phyloP scores from a whole-genome alignment of 2,797 vertebrate genomes.

The Benthosema pterotum region DNA sequence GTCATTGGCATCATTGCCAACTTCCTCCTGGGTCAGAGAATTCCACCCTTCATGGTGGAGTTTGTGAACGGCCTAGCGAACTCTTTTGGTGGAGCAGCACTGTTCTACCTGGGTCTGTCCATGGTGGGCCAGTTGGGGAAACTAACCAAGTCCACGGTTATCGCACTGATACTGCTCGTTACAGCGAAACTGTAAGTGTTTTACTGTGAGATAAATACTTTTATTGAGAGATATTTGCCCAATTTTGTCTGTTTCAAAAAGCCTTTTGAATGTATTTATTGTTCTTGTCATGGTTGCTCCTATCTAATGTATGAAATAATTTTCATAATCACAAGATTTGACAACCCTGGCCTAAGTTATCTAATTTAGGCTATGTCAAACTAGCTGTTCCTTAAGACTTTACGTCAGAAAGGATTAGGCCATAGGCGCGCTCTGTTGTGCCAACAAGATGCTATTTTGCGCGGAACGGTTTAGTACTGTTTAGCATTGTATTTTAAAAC shows the following conservation, averaged over 20 bases:
- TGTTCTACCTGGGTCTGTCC: slow-evolving; percentile 96
- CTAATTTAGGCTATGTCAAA: slow-evolving; percentile 4
- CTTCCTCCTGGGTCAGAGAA: slow-evolving; percentile 88
- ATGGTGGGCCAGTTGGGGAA: slow-evolving; percentile 96
- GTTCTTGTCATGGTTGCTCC: neutral
- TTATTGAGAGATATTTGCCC: neutral
- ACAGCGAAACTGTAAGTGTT: slow-evolving; percentile 97
- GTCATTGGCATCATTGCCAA: slow-evolving; percentile 91
- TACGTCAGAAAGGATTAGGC: slow-evolving; percentile 27
- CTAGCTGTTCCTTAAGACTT: neutral
- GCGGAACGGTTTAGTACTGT: slow-evolving; percentile 12
- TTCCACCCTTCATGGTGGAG: slow-evolving; percentile 89
- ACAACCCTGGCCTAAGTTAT: neutral
- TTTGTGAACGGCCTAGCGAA: slow-evolving; percentile 94
- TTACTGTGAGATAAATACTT: neutral
- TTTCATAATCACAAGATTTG: neutral
- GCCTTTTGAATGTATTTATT: neutral
- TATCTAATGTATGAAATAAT: neutral
- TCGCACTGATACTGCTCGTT: slow-evolving; percentile 92
- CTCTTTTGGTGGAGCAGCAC: slow-evolving; percentile 93
- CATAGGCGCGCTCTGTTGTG: slow-evolving; percentile 2
- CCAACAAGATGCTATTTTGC: slow-evolving; percentile 35
- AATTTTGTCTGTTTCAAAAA: neutral
- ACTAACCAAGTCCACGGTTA: slow-evolving; percentile 89
- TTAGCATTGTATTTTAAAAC: slow-evolving; percentile 6